A percentile compares a stretch with the other conserved stretches of the same genome.
Evolutionary conservation across 2,797 vertebrate species (phyloP).

Genomic region (Myiotriccus ornatus): DNA sequence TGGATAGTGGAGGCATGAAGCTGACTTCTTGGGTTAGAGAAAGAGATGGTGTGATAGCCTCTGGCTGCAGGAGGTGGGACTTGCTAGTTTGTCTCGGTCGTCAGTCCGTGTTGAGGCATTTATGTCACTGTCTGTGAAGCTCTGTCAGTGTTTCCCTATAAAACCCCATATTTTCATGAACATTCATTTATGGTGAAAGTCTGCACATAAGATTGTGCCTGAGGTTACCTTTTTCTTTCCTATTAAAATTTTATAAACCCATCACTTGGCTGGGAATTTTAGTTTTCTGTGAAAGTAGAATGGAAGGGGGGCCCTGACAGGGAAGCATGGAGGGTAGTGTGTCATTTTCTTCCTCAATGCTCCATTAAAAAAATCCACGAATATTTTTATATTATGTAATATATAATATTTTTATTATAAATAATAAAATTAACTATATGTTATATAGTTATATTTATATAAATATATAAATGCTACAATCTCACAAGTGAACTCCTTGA

Average conservation of each 20-base stretch:
- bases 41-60: not conserved
- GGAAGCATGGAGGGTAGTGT: not conserved
- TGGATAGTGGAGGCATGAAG: not conserved
- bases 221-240: conserved; percentile 61
- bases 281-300: conserved; percentile 7
- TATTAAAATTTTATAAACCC: conserved; percentile 63
- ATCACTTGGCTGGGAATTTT: conserved; percentile 40
- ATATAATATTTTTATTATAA: no score
- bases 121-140: not conserved
- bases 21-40: not conserved
- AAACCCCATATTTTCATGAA: conserved; percentile 31
- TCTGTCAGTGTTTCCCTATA: conserved; percentile 49
- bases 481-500: not conserved
- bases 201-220: conserved; percentile 37
- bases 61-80: not conserved
- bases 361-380: not conserved
- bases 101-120: not conserved
- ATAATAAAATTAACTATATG: no score
- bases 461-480: not conserved
- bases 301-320: not conserved
- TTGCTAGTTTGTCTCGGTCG: not conserved
- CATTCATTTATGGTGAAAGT: conserved; percentile 44
- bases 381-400: no score
- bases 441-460: no score
- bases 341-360: not conserved